phyloP scores from a whole-genome alignment of 1,140 invertebrate genomes.

The Drosophila pallidifrons region DNA sequence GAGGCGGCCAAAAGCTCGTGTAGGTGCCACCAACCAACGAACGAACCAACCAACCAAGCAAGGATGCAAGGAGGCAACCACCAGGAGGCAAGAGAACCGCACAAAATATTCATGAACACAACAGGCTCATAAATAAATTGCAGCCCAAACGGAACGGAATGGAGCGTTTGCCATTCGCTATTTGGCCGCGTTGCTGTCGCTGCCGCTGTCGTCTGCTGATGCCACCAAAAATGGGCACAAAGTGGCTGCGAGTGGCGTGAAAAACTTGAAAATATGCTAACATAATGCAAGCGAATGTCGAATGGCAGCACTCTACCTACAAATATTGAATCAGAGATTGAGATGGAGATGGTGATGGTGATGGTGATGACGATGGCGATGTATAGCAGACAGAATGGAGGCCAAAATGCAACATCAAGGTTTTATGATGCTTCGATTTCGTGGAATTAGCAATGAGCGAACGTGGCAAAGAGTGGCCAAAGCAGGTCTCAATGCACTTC shows the following conservation, averaged over 20 bases:
- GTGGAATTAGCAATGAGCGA: slow-evolving; percentile 71
- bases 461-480: slow-evolving; percentile 29
- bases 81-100: slow-evolving; percentile 22
- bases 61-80: slow-evolving; percentile 5
- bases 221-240: slow-evolving; percentile 52
- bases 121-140: slow-evolving; percentile 72
- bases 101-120: slow-evolving; percentile 69
- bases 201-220: slow-evolving; percentile 43
- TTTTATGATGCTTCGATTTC: slow-evolving; percentile 74
- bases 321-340: slow-evolving; percentile 4
- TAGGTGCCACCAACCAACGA: slow-evolving; percentile 23
- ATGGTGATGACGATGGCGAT: neutral
- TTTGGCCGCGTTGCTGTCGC: slow-evolving; percentile 10
- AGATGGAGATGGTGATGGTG: neutral
- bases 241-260: slow-evolving; percentile 56
- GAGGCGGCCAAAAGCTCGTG: slow-evolving; percentile 38
- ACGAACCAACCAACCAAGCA: too few species aligned
- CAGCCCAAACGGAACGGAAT: slow-evolving; percentile 48
- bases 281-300: slow-evolving; percentile 55
- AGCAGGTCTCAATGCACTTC: slow-evolving; percentile 18
- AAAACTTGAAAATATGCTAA: slow-evolving; percentile 69
- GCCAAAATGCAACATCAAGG: slow-evolving; percentile 55
- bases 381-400: neutral
- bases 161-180: slow-evolving; percentile 7
- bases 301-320: slow-evolving; percentile 1